phyloP scores from a whole-genome alignment of 2,888 invertebrate genomes.

The Leptothorax acervorum region DNA sequence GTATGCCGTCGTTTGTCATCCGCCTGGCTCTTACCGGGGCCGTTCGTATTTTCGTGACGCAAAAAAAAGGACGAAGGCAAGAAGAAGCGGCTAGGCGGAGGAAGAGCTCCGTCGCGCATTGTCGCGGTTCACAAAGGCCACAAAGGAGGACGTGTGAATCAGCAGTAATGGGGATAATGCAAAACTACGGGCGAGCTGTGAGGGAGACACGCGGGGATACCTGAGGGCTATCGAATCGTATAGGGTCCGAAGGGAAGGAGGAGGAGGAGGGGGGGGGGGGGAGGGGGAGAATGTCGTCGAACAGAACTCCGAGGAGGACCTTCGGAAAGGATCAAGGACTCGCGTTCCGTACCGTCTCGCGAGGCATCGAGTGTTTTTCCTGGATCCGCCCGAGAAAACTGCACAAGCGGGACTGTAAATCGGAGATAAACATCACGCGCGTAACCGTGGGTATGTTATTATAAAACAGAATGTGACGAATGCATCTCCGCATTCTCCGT shows the following conservation, averaged over 20 bases:
- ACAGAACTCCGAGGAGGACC: constrained; percentile 24
- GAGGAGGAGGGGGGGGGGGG: constrained; percentile 15
- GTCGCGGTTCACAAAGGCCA: constrained; percentile 82
- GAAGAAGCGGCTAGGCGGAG: constrained; percentile 49
- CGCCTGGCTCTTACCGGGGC: constrained; percentile 69
- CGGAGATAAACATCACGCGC: constrained; percentile 26
- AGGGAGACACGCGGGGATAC: constrained; percentile 56
- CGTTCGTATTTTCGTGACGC: constrained; percentile 76
- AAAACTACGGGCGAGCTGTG: constrained; percentile 79
- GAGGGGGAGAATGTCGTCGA: constrained; percentile 23
- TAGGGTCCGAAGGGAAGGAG: constrained; percentile 51
- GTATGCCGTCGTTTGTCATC: constrained; percentile 78
- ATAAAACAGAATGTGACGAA: not conserved
- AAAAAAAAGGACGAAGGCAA: constrained; percentile 52
- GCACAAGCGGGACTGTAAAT: constrained; percentile 15
- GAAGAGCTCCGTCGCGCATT: constrained; percentile 78
- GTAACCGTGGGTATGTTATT: constrained; percentile 4
- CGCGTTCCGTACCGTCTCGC: not conserved
- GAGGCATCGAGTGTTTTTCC: constrained; percentile 43
- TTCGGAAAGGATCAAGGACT: constrained; percentile 30
- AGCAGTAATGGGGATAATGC: constrained; percentile 85
- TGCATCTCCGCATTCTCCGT: not conserved
- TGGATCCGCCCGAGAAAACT: constrained; percentile 6
- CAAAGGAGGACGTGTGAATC: constrained; percentile 84
- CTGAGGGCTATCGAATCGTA: constrained; percentile 58